Conservation (phyloP, 2,113 vertebrate genomes). For the Calonectris borealis region DNA sequence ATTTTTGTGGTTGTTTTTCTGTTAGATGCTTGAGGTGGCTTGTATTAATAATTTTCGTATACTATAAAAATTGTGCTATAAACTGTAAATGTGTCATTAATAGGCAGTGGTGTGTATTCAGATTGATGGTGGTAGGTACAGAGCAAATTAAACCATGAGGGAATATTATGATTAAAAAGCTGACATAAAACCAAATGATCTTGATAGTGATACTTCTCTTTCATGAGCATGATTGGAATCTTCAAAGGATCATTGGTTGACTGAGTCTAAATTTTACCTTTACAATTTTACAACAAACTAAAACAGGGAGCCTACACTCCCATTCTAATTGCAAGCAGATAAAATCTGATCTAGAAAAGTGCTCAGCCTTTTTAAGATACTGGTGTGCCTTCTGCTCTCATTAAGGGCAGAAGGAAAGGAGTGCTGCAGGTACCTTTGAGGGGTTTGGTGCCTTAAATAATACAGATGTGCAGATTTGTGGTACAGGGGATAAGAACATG, state of each 20-base stretch:
- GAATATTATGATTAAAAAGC: constrained; percentile 48
- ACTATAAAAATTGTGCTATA: neutral
- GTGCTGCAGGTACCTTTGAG: neutral
- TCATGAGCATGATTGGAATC: constrained; percentile 5
- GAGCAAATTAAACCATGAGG: constrained; percentile 34
- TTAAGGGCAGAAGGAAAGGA: neutral
- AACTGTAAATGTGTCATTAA: constrained; percentile 15
- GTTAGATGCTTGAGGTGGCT: neutral
- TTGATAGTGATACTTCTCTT: constrained; percentile 6
- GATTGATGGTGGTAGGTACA: neutral
- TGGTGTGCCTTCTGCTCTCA: neutral
- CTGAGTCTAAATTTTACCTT: neutral
- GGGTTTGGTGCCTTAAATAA: neutral
- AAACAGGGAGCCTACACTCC: neutral
- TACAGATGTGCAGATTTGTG: neutral
- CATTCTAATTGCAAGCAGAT: neutral
- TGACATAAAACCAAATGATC: constrained; percentile 42
- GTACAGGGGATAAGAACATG: neutral
- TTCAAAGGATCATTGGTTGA: neutral
- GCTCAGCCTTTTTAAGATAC: neutral
- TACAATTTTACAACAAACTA: neutral
- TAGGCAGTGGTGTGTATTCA: neutral
- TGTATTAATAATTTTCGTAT: constrained; percentile 15
- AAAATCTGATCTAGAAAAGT: neutral
- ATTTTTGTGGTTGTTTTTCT: neutral